Evolutionary conservation across 2,888 invertebrate genomes (phyloP).

Genomic region (Prosopocoilus inquinatus): DNA sequence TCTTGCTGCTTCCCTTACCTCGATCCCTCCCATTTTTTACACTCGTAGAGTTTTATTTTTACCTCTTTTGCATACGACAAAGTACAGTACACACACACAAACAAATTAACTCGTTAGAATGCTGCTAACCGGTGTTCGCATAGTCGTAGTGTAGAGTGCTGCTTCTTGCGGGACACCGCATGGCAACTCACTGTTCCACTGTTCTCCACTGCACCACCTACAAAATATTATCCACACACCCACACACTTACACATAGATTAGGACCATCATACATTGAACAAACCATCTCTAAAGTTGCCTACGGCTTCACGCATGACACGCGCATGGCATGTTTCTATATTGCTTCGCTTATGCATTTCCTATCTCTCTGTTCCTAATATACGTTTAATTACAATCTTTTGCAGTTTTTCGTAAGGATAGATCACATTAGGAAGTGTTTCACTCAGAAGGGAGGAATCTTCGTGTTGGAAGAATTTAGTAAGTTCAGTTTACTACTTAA

Average conservation of each 20-base stretch:
- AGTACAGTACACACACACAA: constrained; percentile 7
- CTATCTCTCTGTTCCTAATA: background rate
- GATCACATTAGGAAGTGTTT: constrained; percentile 99
- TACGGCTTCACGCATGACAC: constrained; percentile 48
- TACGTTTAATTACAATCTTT: constrained; percentile 46
- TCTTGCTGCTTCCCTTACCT: constrained; percentile 34
- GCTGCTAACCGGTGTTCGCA: constrained; percentile 27
- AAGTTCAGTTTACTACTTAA: constrained; percentile 58
- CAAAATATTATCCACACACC: constrained; percentile 25
- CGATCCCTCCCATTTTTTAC: constrained; percentile 16
- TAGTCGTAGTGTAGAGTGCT: constrained; percentile 35
- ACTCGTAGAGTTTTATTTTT: constrained; percentile 13
- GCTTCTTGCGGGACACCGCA: constrained; percentile 46
- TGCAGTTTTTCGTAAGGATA: constrained; percentile 98
- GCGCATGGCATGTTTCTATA: constrained; percentile 30
- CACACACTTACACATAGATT: constrained; percentile 38
- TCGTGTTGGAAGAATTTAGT: constrained; percentile 99
- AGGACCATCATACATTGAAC: constrained; percentile 49
- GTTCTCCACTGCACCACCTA: constrained; percentile 31
- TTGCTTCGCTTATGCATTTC: constrained; percentile 21
- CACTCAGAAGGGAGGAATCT: constrained; percentile 98
- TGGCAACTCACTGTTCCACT: constrained; percentile 37
- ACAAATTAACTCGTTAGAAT: constrained; percentile 10
- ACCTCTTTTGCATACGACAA: constrained; percentile 14
- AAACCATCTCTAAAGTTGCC: constrained; percentile 61